Evolutionary conservation across 2,888 invertebrate genomes (phyloP).

Genomic region (Rapana venosa): DNA sequence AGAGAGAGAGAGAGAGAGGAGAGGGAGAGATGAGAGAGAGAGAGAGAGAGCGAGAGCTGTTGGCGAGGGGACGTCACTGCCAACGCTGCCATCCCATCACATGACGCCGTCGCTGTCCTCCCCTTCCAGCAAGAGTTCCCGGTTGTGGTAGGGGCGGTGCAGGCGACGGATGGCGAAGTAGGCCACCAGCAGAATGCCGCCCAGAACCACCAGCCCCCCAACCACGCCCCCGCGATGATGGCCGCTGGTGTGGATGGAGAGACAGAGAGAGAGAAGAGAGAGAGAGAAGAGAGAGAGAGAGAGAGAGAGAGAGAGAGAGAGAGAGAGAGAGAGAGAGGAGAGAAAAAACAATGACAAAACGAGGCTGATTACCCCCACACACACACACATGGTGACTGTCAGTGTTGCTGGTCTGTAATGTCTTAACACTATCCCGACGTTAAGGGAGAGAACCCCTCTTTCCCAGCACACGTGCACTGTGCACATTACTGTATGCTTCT

Average conservation of each 20-base stretch:
- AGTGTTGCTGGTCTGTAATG: no score
- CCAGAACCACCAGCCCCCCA: constrained; percentile 43
- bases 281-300: not conserved
- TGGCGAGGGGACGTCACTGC: no score
- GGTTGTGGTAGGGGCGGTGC: constrained; percentile 43
- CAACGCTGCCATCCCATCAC: constrained; percentile 4
- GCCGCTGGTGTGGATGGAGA: constrained; percentile 14
- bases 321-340: constrained; percentile 22
- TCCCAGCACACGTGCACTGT: no score
- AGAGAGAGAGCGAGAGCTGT: no score
- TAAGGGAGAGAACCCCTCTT: no score
- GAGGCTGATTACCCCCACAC: no score
- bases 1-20: no score
- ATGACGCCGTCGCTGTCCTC: constrained; percentile 47
- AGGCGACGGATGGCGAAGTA: constrained; percentile 43
- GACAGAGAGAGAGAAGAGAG: not conserved
- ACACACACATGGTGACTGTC: no score
- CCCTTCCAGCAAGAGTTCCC: constrained; percentile 43
- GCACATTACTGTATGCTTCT: no score
- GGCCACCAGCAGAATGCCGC: constrained; percentile 35
- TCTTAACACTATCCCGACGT: no score
- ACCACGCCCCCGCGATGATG: constrained; percentile 42
- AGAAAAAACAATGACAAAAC: no score
- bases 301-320: not conserved
- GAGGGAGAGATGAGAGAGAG: no score